phyloP scores from a whole-genome alignment of 1,140 invertebrate species.

The Solen grandis region DNA sequence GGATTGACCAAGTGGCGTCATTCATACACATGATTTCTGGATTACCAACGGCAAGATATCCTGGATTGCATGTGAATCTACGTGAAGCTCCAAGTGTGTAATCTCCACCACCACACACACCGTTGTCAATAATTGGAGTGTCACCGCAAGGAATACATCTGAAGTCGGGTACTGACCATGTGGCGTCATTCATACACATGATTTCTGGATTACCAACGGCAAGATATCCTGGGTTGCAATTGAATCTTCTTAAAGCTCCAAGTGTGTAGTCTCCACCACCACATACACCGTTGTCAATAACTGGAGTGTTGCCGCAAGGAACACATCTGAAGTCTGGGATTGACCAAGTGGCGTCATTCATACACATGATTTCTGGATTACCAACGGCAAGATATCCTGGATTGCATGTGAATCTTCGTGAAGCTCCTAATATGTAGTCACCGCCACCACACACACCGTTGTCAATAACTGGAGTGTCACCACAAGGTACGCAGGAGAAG shows the following conservation, averaged over 20 bases:
- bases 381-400: slow-evolving; percentile 1
- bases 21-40: slow-evolving; percentile 6
- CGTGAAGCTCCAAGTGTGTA: background rate
- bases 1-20: background rate
- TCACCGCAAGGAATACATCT: slow-evolving; percentile 27
- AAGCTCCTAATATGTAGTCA: background rate
- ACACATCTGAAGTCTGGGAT: slow-evolving; percentile 13
- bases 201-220: slow-evolving; percentile 13
- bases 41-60: slow-evolving; percentile 20
- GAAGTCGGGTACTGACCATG: slow-evolving; percentile 21
- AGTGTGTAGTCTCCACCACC: background rate
- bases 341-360: background rate
- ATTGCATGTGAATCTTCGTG: background rate
- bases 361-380: slow-evolving; percentile 1
- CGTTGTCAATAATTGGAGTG: slow-evolving; percentile 3
- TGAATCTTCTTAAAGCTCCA: slow-evolving; percentile 1
- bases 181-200: slow-evolving; percentile 6
- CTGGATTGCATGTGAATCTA: slow-evolving; percentile 11
- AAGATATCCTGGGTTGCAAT: slow-evolving; percentile 15
- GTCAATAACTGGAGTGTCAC: background rate
- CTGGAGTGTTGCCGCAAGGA: slow-evolving; percentile 12
- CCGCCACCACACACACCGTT: slow-evolving; percentile 3
- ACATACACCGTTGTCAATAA: background rate
- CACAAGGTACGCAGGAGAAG: slow-evolving; percentile 28
- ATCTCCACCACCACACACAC: slow-evolving; percentile 13